Percentiles rank a stretch among this genome's conserved stretches.
Conservation (phyloP, 2,113 vertebrate species). For the Pterocles burchelli region DNA sequence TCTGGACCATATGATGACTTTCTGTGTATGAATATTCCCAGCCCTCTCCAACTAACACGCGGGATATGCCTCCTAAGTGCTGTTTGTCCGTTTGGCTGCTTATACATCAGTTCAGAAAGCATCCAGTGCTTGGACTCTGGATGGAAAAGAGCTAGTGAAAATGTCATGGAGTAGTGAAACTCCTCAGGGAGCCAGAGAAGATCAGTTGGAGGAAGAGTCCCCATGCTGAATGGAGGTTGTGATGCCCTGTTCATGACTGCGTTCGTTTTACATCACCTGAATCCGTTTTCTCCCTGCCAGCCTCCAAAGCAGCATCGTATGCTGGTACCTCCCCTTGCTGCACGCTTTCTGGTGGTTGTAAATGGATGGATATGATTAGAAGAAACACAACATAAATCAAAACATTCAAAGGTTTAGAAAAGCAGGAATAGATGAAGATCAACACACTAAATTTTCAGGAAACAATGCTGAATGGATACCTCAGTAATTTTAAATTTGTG, state of each 20-base stretch:
- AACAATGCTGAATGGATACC: background rate
- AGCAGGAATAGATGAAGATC: background rate
- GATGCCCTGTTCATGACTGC: background rate
- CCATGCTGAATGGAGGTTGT: background rate
- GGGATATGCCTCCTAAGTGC: background rate
- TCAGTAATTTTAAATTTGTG: background rate
- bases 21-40: background rate
- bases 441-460: background rate
- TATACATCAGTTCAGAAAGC: background rate
- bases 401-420: background rate
- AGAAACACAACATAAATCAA: background rate
- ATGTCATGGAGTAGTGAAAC: background rate
- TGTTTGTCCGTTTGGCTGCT: background rate
- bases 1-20: background rate
- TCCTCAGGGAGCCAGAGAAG: background rate
- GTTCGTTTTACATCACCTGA: background rate
- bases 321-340: background rate
- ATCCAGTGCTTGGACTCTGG: background rate
- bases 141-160: background rate
- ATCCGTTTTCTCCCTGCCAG: background rate
- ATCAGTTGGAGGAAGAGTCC: background rate
- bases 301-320: rapidly evolving
- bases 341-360: background rate
- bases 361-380: background rate
- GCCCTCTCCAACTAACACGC: background rate